Base-by-base conservation (phyloP, 2,888 invertebrate genomes). In the Drosophila imparisetae region DNA sequence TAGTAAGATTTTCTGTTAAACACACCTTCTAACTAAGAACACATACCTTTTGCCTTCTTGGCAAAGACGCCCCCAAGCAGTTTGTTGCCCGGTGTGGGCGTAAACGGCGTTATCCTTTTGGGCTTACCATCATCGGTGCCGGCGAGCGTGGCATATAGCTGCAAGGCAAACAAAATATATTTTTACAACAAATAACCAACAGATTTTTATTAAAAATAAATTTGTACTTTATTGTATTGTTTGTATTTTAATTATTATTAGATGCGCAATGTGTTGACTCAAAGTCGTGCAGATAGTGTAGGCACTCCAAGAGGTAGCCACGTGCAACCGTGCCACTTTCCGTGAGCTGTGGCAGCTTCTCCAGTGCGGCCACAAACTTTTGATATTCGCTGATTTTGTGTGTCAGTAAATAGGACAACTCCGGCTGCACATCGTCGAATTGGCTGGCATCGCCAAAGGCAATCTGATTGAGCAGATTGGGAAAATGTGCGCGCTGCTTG, bases 31-130 rank as follows among this genome's bases (percentile, higher is more conserved):
- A 7, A 4, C 15, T 42, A 21, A 24, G 21, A 27, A 29, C 36
- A 66, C 89, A 29, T 91, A 91, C 91, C 92, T 92, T 91, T 87
- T 42, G 81, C 49, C 77, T 93, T 93, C 63, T 91, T 92, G 15
- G 89, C 91, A 79, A 93, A 93, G n/a, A 93, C 88, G 45, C 93
- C 93, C 40, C 92, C 92, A 34, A 93, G 78, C 36, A 93, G 74
- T 72, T 91, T 92, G 57, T 73, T 92, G 38, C 91, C 90, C 0
- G 91, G 89, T 4, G 91, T 89, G 36, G 91, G 91, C 10, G 93
- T 89, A 49, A 86, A 89, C 7, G 90, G 84, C 38, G 92, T 92
- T 40, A 89, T 75, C 84, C 86, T 91, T 70, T 88, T 90, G 32
- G 78, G 78, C 50, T 79, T 78, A 45, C 15, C 66, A 49, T 81